These are phyloP conservation scores for Anagyrus pseudococci DNA, from an alignment of 2,888 invertebrate genomes.

Conservation along the genomic window DNA sequence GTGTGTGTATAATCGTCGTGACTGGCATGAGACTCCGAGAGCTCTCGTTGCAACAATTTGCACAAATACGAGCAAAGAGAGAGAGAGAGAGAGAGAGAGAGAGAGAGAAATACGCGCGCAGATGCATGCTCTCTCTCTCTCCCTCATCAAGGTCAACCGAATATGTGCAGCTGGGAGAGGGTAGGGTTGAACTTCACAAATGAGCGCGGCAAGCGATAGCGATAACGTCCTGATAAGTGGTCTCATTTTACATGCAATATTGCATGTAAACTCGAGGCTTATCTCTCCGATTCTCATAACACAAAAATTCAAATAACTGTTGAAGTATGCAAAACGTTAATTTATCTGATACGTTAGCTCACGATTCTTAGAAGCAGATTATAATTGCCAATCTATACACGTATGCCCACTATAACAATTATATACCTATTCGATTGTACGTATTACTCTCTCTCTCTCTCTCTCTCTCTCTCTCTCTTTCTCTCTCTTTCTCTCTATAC, in stretches of 20 bases:
- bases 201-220: not conserved
- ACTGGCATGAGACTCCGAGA: no score
- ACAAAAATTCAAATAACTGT: not conserved
- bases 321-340: not conserved
- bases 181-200: not conserved
- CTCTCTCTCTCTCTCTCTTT: no score
- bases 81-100: no score
- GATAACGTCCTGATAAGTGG: conserved; percentile 8
- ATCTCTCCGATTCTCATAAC: not conserved
- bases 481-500: no score
- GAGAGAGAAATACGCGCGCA: no score
- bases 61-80: no score
- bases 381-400: not conserved
- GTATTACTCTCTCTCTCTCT: no score
- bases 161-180: not conserved
- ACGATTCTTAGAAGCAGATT: not conserved
- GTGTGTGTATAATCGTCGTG: no score
- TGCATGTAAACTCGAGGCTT: conserved; percentile 2
- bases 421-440: no score
- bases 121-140: no score
- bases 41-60: no score
- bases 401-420: not conserved
- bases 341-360: conserved; percentile 1
- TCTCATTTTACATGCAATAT: conserved; percentile 10
- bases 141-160: no score